Evolutionary conservation across 1,140 invertebrate genomes (phyloP).

Genomic region (Andricus grossulariae): DNA sequence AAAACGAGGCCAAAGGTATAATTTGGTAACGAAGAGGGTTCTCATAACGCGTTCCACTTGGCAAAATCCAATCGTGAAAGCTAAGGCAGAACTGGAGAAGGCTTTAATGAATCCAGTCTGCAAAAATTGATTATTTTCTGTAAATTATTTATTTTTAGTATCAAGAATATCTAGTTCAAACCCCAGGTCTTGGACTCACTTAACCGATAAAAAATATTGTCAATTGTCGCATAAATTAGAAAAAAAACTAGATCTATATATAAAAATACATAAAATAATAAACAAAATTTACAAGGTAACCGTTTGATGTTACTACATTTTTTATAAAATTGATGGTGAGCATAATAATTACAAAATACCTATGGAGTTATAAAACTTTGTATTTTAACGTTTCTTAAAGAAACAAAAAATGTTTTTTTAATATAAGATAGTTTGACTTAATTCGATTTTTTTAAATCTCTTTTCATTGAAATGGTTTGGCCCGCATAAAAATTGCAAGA

Average conservation of each 20-base stretch:
- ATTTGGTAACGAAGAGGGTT: conserved; percentile 91
- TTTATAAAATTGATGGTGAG: too few species aligned
- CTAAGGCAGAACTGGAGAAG: conserved; percentile 90
- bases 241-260: neutral
- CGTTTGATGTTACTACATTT: too few species aligned
- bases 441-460: too few species aligned
- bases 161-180: too few species aligned
- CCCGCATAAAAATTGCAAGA: too few species aligned
- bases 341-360: too few species aligned
- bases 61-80: conserved; percentile 92
- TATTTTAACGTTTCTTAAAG: too few species aligned
- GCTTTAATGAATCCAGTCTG: conserved; percentile 97
- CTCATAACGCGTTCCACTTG: conserved; percentile 95
- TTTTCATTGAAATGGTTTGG: too few species aligned
- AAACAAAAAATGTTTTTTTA: too few species aligned
- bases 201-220: neutral
- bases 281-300: neutral
- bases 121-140: conserved; percentile 61
- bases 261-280: conserved; percentile 3
- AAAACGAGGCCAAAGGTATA: conserved; percentile 95
- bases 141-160: neutral
- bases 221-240: too few species aligned
- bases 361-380: too few species aligned
- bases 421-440: too few species aligned
- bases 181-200: neutral